Conservation (phyloP, 1,140 invertebrate species). For the Drosophila pseudoobscura region DNA sequence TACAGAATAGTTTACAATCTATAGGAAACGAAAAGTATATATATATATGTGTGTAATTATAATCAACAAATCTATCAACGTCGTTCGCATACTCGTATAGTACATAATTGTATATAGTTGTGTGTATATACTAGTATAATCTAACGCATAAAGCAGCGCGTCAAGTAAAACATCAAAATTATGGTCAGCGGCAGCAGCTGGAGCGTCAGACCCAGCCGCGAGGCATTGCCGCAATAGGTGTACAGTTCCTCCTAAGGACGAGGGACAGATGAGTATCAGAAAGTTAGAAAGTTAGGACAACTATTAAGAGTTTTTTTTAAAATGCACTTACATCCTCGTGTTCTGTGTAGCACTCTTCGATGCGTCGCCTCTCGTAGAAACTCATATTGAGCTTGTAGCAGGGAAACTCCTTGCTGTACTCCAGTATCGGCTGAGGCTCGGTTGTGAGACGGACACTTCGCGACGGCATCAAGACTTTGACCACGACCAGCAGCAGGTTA, state of each 20-base stretch:
- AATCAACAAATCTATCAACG: constrained; percentile 62
- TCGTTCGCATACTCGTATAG: constrained; percentile 40
- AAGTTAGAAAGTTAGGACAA: neutral
- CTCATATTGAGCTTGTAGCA: constrained; percentile 91
- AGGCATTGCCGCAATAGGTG: constrained; percentile 80
- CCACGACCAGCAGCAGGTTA: constrained; percentile 91
- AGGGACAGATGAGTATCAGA: neutral
- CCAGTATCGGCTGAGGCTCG: constrained; percentile 76
- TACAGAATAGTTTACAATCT: constrained; percentile 64
- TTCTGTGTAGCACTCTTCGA: constrained; percentile 90
- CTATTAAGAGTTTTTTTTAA: too few species aligned
- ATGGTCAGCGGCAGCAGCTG: constrained; percentile 74
- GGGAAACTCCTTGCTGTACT: constrained; percentile 85
- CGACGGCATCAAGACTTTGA: constrained; percentile 82
- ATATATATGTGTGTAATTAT: constrained; percentile 9
- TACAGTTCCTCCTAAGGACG: constrained; percentile 65
- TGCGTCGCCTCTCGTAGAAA: constrained; percentile 86
- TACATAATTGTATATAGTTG: constrained; percentile 50
- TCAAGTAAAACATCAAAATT: constrained; percentile 77
- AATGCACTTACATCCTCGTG: constrained; percentile 86
- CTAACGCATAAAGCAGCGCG: constrained; percentile 73
- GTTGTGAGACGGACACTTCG: constrained; percentile 75
- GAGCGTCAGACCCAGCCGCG: constrained; percentile 61
- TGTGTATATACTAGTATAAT: constrained; percentile 41
- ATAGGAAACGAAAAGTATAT: constrained; percentile 31